Percentiles rank a stretch among this genome's conserved stretches.
Evolutionary conservation across 2,888 invertebrate species (phyloP).

Genomic region (Fabriciana adippe): DNA sequence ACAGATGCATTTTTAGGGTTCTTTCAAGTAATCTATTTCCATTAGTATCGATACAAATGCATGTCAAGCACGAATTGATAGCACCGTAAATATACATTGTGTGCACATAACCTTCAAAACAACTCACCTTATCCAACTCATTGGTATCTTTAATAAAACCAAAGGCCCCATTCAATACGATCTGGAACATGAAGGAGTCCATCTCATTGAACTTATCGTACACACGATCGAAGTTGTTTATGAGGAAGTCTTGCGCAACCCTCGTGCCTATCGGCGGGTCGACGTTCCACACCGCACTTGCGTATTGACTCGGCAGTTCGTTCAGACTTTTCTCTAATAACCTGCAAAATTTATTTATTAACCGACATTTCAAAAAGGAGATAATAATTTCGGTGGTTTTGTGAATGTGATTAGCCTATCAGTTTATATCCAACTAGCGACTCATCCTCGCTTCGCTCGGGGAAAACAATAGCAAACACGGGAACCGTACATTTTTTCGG

Average conservation of each 20-base stretch:
- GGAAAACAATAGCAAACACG: too few relatives aligned
- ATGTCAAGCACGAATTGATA: too few relatives aligned
- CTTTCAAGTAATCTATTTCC: too few relatives aligned
- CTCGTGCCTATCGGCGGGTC: conserved; percentile 76
- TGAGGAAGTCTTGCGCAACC: conserved; percentile 88
- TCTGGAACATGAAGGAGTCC: conserved; percentile 69
- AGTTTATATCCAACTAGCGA: background rate
- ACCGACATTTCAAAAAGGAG: too few relatives aligned
- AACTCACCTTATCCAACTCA: conserved; percentile 62
- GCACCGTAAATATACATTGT: too few relatives aligned
- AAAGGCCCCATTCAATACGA: conserved; percentile 65
- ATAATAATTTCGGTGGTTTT: too few relatives aligned
- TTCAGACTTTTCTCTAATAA: conserved; percentile 66
- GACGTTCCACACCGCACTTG: conserved; percentile 65
- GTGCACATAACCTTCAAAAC: background rate
- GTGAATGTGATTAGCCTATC: too few relatives aligned
- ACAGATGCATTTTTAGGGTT: too few relatives aligned
- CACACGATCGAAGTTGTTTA: conserved; percentile 86
- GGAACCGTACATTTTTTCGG: too few relatives aligned
- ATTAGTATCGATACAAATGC: too few relatives aligned
- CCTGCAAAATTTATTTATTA: conserved; percentile 45
- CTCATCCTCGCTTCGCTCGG: too few relatives aligned
- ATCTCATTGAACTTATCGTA: conserved; percentile 59
- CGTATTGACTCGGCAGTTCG: conserved; percentile 70
- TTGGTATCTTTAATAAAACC: conserved; percentile 59